Conservation (phyloP, 2,113 vertebrate genomes). For the Cranoglanis bouderius region DNA sequence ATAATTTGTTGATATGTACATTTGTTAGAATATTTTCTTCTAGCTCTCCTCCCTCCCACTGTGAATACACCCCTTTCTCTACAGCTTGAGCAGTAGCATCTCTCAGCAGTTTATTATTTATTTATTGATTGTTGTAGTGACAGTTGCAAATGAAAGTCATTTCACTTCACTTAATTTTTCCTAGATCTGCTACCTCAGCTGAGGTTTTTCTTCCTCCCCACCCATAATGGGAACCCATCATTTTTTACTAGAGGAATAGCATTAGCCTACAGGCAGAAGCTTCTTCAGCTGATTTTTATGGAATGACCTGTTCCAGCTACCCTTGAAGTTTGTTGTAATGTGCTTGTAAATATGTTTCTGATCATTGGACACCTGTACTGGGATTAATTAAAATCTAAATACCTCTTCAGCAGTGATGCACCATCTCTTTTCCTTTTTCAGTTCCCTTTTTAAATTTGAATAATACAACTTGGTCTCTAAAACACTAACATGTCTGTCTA, state of each 20-base stretch:
- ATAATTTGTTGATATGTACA: conserved; percentile 66
- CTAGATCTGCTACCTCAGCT: conserved; percentile 31
- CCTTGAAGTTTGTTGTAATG: conserved; percentile 46
- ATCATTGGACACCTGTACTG: conserved; percentile 24
- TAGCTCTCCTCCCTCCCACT: conserved; percentile 53
- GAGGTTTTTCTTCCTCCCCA: background rate
- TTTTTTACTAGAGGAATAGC: conserved; percentile 39
- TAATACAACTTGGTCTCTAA: background rate
- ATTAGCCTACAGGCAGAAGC: conserved; percentile 54
- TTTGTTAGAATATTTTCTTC: conserved; percentile 61
- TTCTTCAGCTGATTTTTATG: conserved; percentile 50
- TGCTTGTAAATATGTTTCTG: conserved; percentile 66
- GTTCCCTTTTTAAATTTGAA: background rate
- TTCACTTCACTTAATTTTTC: conserved; percentile 6
- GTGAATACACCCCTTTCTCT: conserved; percentile 41
- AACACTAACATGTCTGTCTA: too few species aligned
- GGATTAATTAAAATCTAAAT: conserved; percentile 48
- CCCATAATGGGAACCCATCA: conserved; percentile 17
- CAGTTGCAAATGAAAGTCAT: conserved; percentile 65
- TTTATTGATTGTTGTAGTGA: conserved; percentile 70
- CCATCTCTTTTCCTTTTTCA: background rate
- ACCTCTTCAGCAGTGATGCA: conserved; percentile 29
- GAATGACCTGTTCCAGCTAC: conserved; percentile 46
- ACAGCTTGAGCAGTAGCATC: conserved; percentile 72
- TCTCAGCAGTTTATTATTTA: conserved; percentile 61